Evolutionary conservation across 2,113 vertebrate species (phyloP).

Genomic region (Stegostoma tigrinum): DNA sequence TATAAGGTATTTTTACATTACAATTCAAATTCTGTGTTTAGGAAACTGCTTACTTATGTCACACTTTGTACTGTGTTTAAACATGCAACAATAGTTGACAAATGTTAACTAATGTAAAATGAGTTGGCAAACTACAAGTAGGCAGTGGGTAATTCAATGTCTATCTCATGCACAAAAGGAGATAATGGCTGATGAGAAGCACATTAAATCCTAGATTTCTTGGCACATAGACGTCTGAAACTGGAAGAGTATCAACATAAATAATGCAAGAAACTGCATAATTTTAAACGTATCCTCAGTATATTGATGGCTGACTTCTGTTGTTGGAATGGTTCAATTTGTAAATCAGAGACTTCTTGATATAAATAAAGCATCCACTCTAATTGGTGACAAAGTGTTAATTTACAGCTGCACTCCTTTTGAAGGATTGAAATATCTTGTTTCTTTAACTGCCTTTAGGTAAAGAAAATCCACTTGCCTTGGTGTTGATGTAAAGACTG

Average conservation of each 20-base stretch:
- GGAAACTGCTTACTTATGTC: background rate
- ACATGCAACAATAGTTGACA: background rate
- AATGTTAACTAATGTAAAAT: background rate
- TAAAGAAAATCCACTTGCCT: background rate
- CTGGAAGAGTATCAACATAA: background rate
- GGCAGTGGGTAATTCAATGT: background rate
- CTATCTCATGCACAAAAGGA: background rate
- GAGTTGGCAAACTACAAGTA: background rate
- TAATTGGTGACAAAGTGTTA: background rate
- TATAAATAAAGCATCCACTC: background rate
- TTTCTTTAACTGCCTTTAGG: background rate
- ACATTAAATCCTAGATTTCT: background rate
- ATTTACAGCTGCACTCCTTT: background rate
- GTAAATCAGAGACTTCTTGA: background rate
- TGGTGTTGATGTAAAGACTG: background rate
- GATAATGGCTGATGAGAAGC: background rate
- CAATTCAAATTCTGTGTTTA: background rate
- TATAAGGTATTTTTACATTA: constrained; percentile 2
- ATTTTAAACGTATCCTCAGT: background rate
- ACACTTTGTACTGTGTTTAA: background rate
- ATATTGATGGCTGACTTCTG: background rate
- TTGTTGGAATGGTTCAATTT: background rate
- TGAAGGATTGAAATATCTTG: background rate
- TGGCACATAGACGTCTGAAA: background rate
- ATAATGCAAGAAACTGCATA: background rate